A percentile compares a stretch with the other conserved stretches of the same genome.
These are phyloP conservation scores for Chelidonichthys spinosus DNA, from an alignment of 2,797 vertebrate genomes.

Conservation along the genomic window DNA sequence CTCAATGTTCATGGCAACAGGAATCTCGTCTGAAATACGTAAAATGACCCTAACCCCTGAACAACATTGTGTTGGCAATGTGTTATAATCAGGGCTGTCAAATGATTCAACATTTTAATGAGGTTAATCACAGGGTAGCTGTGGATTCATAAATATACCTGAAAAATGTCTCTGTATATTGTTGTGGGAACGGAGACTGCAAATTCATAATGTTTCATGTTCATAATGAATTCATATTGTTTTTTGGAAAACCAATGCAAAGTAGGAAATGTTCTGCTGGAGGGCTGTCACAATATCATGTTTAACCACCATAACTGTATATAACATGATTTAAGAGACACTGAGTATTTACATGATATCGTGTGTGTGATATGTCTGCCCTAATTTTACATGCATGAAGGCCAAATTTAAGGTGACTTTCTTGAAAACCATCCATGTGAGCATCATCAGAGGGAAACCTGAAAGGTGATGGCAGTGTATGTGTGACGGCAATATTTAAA, in stretches of 20 bases:
- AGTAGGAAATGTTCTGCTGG: not conserved
- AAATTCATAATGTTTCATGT: not conserved
- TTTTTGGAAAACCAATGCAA: not conserved
- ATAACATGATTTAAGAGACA: too few species aligned
- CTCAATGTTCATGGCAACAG: too few species aligned
- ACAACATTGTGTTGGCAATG: not conserved
- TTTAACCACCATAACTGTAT: not conserved
- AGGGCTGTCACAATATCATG: too few species aligned
- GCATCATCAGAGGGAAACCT: not conserved
- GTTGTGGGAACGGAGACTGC: too few species aligned
- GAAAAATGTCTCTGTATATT: too few species aligned
- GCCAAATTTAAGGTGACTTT: not conserved
- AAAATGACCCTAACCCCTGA: not conserved
- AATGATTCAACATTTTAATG: too few species aligned
- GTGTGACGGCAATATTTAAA: slow-evolving; percentile 18
- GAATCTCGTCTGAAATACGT: not conserved
- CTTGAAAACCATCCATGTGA: not conserved
- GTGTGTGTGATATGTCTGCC: too few species aligned
- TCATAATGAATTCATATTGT: not conserved
- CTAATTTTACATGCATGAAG: not conserved
- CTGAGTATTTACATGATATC: too few species aligned
- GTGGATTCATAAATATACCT: too few species aligned
- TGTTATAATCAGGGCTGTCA: not conserved
- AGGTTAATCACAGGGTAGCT: too few species aligned
- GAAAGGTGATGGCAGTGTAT: not conserved